Evolutionary conservation across 1,140 invertebrate species (phyloP).

Genomic region (Hypothenemus hampei): DNA sequence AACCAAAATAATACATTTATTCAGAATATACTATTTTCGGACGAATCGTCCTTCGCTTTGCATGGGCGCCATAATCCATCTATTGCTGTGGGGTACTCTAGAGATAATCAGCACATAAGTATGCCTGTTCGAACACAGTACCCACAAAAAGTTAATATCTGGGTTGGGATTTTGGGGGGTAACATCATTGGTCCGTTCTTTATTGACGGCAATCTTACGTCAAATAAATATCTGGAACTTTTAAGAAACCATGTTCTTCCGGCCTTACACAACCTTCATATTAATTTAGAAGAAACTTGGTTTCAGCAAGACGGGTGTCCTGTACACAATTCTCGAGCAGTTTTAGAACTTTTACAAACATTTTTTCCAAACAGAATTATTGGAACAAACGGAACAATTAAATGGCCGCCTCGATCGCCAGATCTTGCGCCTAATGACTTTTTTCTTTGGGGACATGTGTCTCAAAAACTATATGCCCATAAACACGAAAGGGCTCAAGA

Average conservation of each 20-base stretch:
- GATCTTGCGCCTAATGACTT: too few relatives aligned
- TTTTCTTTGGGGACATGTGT: too few relatives aligned
- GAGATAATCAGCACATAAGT: not conserved
- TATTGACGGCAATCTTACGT: not conserved
- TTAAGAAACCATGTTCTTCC: not conserved
- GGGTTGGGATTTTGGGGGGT: not conserved
- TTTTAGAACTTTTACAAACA: too few relatives aligned
- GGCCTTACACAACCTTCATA: not conserved
- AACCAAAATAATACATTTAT: not conserved
- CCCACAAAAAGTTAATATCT: slow-evolving; percentile 1
- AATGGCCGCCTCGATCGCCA: too few relatives aligned
- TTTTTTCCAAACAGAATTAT: too few relatives aligned
- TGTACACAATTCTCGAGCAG: too few relatives aligned
- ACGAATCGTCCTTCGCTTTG: not conserved
- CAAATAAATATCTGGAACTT: not conserved
- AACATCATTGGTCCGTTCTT: not conserved
- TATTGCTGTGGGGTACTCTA: not conserved
- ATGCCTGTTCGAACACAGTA: not conserved
- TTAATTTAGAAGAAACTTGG: not conserved
- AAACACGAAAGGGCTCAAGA: too few relatives aligned
- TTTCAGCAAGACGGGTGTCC: too few relatives aligned
- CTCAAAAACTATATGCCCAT: too few relatives aligned
- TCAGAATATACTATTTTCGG: not conserved
- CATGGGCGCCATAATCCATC: not conserved
- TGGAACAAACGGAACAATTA: too few relatives aligned